Evolutionary conservation across 1,140 invertebrate genomes (phyloP).

Genomic region (Campoletis sonorensis): DNA sequence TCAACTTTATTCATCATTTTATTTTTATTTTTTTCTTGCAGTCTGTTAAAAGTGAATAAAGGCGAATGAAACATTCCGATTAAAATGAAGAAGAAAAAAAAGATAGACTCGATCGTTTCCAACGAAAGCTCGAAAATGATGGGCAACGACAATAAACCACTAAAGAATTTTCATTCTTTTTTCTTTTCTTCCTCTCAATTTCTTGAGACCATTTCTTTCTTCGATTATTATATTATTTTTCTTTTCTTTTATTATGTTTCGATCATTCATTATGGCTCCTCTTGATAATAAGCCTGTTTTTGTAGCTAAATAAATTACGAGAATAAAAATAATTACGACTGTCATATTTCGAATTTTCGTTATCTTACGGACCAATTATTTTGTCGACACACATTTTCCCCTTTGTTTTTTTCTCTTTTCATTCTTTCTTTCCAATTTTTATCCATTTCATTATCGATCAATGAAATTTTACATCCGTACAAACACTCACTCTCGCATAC

Average conservation of each 20-base stretch:
- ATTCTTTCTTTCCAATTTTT: background rate
- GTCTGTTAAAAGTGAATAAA: too few species aligned
- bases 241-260: slow-evolving; percentile 5
- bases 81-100: background rate
- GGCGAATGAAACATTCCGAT: too few species aligned
- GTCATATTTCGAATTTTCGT: slow-evolving; percentile 18
- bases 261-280: background rate
- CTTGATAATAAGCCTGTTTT: slow-evolving; percentile 33
- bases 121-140: background rate
- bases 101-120: background rate
- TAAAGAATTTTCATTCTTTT: background rate
- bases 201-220: background rate
- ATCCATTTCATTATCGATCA: background rate
- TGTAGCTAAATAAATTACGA: slow-evolving; percentile 59
- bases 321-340: slow-evolving; percentile 52
- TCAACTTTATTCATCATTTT: too few species aligned
- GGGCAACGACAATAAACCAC: background rate
- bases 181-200: background rate
- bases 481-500: background rate
- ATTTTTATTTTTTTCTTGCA: too few species aligned
- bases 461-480: background rate
- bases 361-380: background rate
- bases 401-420: background rate
- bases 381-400: too few species aligned
- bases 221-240: slow-evolving; percentile 11